phyloP scores from a whole-genome alignment of 1,140 invertebrate species.

The Planococcus citri region DNA sequence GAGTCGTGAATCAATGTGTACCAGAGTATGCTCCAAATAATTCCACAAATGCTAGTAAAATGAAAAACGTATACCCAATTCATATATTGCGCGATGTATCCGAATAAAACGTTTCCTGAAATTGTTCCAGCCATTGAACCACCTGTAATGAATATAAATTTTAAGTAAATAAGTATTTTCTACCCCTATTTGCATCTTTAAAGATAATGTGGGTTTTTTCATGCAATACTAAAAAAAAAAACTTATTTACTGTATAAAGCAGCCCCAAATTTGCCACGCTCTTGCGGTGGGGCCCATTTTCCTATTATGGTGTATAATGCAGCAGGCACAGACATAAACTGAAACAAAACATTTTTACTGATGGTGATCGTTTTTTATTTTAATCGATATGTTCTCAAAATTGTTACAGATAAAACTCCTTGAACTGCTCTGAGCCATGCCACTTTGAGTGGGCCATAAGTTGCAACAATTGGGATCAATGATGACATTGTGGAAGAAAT shows the following conservation, averaged over 20 bases:
- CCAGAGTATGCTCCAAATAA: slow-evolving; percentile 70
- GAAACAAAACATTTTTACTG: too few species aligned
- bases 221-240: too few species aligned
- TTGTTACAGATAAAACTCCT: slow-evolving; percentile 59
- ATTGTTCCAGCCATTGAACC: slow-evolving; percentile 45
- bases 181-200: too few species aligned
- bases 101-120: slow-evolving; percentile 53
- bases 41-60: slow-evolving; percentile 46
- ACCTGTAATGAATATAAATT: not conserved
- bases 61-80: slow-evolving; percentile 69
- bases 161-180: not conserved
- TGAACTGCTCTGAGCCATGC: slow-evolving; percentile 54
- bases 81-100: slow-evolving; percentile 44
- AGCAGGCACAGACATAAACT: not conserved
- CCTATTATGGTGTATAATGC: not conserved
- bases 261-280: not conserved
- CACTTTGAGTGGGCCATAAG: slow-evolving; percentile 43
- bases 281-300: not conserved
- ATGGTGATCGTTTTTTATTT: not conserved
- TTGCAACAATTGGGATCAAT: slow-evolving; percentile 49
- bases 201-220: too few species aligned
- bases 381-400: not conserved
- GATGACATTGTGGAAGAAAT: slow-evolving; percentile 53
- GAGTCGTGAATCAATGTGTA: slow-evolving; percentile 55
- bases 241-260: too few species aligned